phyloP scores from a whole-genome alignment of 2,113 vertebrate genomes.

The Brachyhypopomus occidentalis region DNA sequence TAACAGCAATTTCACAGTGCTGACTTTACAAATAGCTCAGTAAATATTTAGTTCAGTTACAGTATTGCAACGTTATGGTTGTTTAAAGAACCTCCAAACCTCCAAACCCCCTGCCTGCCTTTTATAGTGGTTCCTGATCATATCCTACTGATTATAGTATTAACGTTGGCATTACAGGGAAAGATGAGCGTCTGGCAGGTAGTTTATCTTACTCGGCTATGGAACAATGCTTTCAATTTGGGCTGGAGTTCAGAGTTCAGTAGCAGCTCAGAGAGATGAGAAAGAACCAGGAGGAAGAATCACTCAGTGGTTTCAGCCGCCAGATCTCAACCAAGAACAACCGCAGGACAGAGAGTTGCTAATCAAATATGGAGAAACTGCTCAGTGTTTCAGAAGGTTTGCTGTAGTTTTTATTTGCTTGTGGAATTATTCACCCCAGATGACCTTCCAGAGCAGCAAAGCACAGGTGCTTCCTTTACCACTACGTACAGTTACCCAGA shows the following conservation, averaged over 20 bases:
- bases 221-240: conserved; percentile 24
- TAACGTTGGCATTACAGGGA: not conserved
- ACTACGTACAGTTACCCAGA: no score
- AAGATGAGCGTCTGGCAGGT: not conserved
- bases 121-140: not conserved
- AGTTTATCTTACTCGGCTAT: conserved; percentile 13
- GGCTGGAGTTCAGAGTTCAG: conserved; percentile 12
- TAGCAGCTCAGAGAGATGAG: not conserved
- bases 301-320: not conserved
- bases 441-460: not conserved
- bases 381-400: not conserved
- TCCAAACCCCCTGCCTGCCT: not conserved
- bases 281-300: conserved; percentile 14
- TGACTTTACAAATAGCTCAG: no score
- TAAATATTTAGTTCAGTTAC: not conserved
- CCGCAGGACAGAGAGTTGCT: not conserved
- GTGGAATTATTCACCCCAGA: no score
- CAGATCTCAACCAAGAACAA: not conserved
- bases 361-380: not conserved
- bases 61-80: no score
- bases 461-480: not conserved
- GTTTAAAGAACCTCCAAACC: not conserved
- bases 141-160: not conserved
- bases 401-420: no score
- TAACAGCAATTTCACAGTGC: no score